phyloP scores from a whole-genome alignment of 2,797 vertebrate genomes.

The Notoglanidium macrostoma region DNA sequence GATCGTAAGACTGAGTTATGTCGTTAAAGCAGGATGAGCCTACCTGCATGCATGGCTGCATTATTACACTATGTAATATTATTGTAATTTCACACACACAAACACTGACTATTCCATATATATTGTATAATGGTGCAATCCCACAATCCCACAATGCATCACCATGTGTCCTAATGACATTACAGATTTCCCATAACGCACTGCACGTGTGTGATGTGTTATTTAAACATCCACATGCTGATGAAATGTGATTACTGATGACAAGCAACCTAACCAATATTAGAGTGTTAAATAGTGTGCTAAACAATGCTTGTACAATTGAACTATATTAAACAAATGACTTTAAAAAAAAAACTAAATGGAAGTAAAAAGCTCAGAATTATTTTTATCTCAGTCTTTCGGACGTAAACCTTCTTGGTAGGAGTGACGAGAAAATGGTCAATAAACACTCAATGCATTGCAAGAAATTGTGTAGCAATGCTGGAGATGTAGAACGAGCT shows the following conservation, averaged over 20 bases:
- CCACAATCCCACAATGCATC: too few species aligned
- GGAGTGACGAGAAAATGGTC: not conserved
- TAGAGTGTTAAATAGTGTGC: not conserved
- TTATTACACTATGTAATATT: not conserved
- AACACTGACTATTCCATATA: not conserved
- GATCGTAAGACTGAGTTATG: not conserved
- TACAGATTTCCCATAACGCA: not conserved
- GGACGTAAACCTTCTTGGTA: not conserved
- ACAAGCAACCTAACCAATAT: not conserved
- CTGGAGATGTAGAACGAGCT: not conserved
- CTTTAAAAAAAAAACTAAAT: not conserved
- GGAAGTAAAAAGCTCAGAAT: not conserved
- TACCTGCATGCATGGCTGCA: not conserved
- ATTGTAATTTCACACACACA: not conserved
- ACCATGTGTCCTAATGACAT: not conserved
- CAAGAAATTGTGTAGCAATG: not conserved
- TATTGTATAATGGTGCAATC: not conserved
- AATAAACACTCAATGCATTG: not conserved
- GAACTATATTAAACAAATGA: not conserved
- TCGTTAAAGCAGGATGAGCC: not conserved
- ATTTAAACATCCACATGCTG: not conserved
- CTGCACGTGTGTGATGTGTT: not conserved
- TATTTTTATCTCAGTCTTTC: not conserved
- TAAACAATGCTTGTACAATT: not conserved
- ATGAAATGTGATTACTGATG: not conserved